phyloP scores from a whole-genome alignment of 2,888 invertebrate species.

The Cephus runcator region DNA sequence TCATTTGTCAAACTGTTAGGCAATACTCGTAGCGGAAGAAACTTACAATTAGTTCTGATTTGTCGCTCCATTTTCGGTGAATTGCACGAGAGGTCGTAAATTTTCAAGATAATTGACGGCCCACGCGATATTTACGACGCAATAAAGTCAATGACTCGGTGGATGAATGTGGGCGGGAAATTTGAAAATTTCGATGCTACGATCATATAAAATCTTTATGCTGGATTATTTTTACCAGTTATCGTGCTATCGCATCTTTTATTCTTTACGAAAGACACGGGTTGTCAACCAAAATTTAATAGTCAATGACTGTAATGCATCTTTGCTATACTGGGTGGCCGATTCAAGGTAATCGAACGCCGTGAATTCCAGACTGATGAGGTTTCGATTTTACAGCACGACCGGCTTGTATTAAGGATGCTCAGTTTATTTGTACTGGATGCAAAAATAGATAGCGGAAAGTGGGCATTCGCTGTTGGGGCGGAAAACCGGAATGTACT shows the following conservation, averaged over 20 bases:
- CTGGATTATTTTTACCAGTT: no score
- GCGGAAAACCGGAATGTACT: background rate
- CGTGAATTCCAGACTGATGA: background rate
- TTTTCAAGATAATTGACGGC: background rate
- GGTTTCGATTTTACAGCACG: slow-evolving; percentile 6
- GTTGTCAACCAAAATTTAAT: background rate
- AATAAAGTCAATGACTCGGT: background rate
- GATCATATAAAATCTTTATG: background rate
- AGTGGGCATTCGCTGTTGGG: background rate
- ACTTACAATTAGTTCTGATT: background rate
- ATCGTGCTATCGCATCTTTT: no score
- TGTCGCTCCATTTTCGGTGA: background rate
- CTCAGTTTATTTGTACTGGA: slow-evolving; percentile 9
- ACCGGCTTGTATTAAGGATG: slow-evolving; percentile 11
- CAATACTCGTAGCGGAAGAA: background rate
- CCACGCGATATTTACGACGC: background rate
- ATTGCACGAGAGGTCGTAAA: background rate
- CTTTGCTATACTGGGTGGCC: background rate
- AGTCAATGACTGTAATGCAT: background rate
- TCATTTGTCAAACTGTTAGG: background rate
- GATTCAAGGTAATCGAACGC: background rate
- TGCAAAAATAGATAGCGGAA: slow-evolving; percentile 10
- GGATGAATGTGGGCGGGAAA: background rate
- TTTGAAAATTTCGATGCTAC: background rate
- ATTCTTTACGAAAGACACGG: no score